Conservation (phyloP, 1,140 invertebrate genomes). For the Drosophila subobscura region DNA sequence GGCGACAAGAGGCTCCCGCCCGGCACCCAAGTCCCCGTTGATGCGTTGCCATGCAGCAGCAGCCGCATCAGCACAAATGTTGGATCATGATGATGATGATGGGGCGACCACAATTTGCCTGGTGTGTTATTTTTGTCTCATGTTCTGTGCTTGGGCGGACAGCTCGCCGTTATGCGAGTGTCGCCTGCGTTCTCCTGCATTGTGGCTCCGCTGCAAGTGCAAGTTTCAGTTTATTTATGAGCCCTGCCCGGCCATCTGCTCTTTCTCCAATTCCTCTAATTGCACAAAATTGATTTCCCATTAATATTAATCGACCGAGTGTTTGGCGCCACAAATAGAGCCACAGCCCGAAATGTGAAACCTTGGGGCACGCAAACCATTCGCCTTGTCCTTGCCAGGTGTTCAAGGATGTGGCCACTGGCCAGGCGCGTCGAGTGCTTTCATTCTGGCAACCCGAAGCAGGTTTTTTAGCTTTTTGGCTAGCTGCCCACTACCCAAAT, state of each 20-base stretch:
- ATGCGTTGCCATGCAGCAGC: conserved; percentile 32
- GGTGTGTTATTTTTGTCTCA: conserved; percentile 73
- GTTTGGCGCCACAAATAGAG: neutral
- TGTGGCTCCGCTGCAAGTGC: conserved; percentile 14
- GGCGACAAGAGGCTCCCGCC: conserved; percentile 29
- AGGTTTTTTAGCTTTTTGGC: conserved; percentile 33
- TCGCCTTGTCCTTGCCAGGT: conserved; percentile 59
- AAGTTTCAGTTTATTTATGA: conserved; percentile 54
- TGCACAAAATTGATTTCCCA: conserved; percentile 67
- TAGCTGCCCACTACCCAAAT: conserved; percentile 30
- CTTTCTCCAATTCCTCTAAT: conserved; percentile 37
- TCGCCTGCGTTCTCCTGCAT: conserved; percentile 3
- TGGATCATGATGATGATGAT: conserved; percentile 26
- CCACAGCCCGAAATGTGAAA: conserved; percentile 2
- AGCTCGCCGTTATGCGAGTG: conserved; percentile 42
- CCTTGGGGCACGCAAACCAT: conserved; percentile 52
- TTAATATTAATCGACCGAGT: conserved; percentile 65
- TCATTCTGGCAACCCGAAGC: neutral
- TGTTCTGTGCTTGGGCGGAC: conserved; percentile 76
- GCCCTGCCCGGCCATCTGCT: conserved; percentile 27
- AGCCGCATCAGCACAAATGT: conserved; percentile 42
- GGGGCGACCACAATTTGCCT: conserved; percentile 32
- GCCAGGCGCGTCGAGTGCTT: conserved; percentile 1
- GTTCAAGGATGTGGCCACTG: conserved; percentile 42
- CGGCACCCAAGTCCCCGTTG: conserved; percentile 7